Conservation (phyloP, 1,140 invertebrate genomes). For the Bombus ignitus region DNA sequence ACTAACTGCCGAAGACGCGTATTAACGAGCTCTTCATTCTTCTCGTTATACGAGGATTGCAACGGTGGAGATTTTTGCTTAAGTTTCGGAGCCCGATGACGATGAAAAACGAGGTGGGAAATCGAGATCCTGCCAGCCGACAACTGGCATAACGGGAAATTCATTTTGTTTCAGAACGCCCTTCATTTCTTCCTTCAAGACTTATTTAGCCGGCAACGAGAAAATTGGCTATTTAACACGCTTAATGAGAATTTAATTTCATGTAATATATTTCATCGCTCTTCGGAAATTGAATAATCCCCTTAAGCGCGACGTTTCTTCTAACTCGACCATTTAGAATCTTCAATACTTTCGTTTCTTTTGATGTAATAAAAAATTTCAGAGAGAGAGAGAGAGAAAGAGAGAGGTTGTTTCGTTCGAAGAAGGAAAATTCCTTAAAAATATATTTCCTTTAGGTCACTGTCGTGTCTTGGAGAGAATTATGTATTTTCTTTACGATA, state of each 20-base stretch:
- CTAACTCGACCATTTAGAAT: too few species aligned
- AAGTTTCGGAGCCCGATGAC: slow-evolving; percentile 7
- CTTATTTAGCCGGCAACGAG: slow-evolving; percentile 18
- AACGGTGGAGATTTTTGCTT: slow-evolving; percentile 35
- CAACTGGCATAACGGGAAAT: slow-evolving; percentile 28
- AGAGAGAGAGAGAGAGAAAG: too few species aligned
- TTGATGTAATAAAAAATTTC: too few species aligned
- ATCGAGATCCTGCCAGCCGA: slow-evolving; percentile 44
- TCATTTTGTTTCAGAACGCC: slow-evolving; percentile 16
- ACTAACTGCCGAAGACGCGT: slow-evolving; percentile 67
- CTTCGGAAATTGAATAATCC: too few species aligned
- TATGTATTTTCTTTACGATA: too few species aligned
- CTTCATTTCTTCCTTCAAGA: not conserved
- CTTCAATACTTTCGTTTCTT: too few species aligned
- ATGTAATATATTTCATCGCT: too few species aligned
- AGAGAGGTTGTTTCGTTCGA: too few species aligned
- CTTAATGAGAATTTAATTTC: slow-evolving; percentile 23
- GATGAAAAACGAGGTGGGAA: slow-evolving; percentile 48
- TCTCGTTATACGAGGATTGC: slow-evolving; percentile 38
- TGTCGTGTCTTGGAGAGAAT: too few species aligned
- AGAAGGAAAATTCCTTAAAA: too few species aligned
- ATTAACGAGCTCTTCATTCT: slow-evolving; percentile 71
- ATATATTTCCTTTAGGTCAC: too few species aligned
- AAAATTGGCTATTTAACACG: not conserved
- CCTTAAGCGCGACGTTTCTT: too few species aligned